Base-by-base conservation (phyloP, 2,113 vertebrate genomes). In the Zingel zingel region DNA sequence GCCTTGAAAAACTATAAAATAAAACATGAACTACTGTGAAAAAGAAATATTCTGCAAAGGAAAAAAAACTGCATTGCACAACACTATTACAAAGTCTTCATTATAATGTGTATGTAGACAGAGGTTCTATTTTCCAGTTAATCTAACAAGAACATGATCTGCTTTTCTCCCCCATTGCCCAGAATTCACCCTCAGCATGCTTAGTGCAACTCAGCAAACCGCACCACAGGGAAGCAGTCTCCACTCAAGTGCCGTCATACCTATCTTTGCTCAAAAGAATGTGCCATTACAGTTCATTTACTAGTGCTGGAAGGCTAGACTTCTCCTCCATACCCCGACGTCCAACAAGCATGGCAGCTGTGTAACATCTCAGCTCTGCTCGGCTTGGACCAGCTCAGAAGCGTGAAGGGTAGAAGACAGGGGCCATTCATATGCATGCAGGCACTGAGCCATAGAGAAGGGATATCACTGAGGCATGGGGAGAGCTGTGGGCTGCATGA, bases 381-480 rank as follows among this genome's bases (percentile, higher is more conserved):
- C 74, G 15, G 86, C 79, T 87, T 25, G 73, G 88, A 85, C 78
- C 82, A 21, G 86, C 88, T 87, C 85, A 86, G 85, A 62, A 79
- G 88, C 88, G 84, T 93, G 91, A 94, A 92, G 90, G 91, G 82
- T 85, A 86, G 83, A 80, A 87, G 90, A 89, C 89, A 82, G 89
- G 82, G 88, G 78, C 84, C 87, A 86, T 89, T 90, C 87, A 92
- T 93, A 92, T 93, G 90, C 89, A 94, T 94, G 91, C 58, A 75
- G 79, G 85, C 90, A 77, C 70, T 83, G 89, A 92, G 93, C 89
- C 91, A 70, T 89, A 75, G 74, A 89, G 89, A 43, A 74, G 76
- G 83, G 86, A 89, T 91, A 87, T 85, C 82, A 84, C 89, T 86
- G 90, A 92, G 82, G 84, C 89, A 77, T 89, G 86, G 77, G 90